Evolutionary conservation across 1,140 invertebrate genomes (phyloP).

Genomic region (Drosophila punjabiensis): DNA sequence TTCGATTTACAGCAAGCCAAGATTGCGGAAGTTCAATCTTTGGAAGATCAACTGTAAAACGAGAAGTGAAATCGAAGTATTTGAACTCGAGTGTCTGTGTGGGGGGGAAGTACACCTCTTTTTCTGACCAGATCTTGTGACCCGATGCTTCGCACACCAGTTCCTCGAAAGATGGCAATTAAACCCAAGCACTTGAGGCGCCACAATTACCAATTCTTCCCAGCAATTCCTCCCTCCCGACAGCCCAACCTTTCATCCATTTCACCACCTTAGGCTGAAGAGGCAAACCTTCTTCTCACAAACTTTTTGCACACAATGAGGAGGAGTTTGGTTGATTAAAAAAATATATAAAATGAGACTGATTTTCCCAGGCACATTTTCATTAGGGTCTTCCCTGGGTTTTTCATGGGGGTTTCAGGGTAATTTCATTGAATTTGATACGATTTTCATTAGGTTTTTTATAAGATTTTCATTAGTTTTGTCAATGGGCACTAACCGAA

Average conservation of each 20-base stretch:
- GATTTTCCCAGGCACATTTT: conserved; percentile 32
- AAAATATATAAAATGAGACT: conserved; percentile 5
- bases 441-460: conserved; percentile 7
- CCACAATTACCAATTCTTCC: conserved; percentile 20
- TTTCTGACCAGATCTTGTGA: conserved; percentile 20
- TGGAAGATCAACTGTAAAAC: conserved; percentile 6
- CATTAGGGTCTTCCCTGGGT: not conserved
- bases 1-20: conserved; percentile 4
- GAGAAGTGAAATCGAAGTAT: conserved; percentile 39
- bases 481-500: conserved; percentile 62
- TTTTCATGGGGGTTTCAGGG: not conserved
- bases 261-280: not conserved
- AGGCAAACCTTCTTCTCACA: conserved; percentile 37
- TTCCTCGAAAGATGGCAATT: conserved; percentile 35
- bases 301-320: conserved; percentile 50
- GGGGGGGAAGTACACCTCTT: conserved; percentile 32
- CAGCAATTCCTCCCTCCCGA: not conserved
- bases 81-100: conserved; percentile 3
- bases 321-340: conserved; percentile 21
- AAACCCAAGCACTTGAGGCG: conserved; percentile 14
- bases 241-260: conserved; percentile 22
- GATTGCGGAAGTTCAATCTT: conserved; percentile 25
- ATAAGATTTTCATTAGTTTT: not conserved
- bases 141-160: conserved; percentile 19
- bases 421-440: conserved; percentile 1